These are phyloP conservation scores for Noctua fimbriata DNA, from an alignment of 2,888 invertebrate species.

Conservation along the genomic window DNA sequence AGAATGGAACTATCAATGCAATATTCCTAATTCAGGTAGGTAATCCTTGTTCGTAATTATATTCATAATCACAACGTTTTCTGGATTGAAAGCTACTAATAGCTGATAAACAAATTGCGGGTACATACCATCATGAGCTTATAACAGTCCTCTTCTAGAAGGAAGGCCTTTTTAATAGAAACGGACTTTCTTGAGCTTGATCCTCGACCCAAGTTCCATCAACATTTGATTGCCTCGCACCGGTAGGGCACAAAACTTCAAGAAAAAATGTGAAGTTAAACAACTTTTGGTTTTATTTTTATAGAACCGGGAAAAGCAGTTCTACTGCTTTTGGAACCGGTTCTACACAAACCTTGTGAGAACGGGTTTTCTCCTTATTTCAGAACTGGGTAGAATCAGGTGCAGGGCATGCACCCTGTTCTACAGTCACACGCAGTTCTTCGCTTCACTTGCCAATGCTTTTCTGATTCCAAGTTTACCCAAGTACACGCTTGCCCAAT, in stretches of 20 bases:
- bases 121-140: background rate
- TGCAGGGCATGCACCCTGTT: too few relatives aligned
- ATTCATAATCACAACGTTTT: background rate
- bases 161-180: background rate
- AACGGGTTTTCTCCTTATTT: too few relatives aligned
- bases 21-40: slow-evolving; percentile 77
- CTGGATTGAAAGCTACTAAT: background rate
- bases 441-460: too few relatives aligned
- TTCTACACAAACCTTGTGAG: too few relatives aligned
- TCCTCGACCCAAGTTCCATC: background rate
- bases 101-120: background rate
- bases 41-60: background rate
- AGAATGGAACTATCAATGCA: slow-evolving; percentile 79
- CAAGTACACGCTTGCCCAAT: too few relatives aligned
- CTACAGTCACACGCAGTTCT: too few relatives aligned
- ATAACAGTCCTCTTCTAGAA: background rate
- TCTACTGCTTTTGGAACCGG: too few relatives aligned
- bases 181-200: background rate
- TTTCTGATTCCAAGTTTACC: too few relatives aligned
- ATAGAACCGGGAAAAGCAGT: too few relatives aligned
- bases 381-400: too few relatives aligned
- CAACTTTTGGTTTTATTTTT: too few relatives aligned
- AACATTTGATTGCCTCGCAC: background rate
- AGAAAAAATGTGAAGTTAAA: too few relatives aligned
- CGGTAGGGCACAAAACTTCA: background rate